Base-by-base conservation (phyloP, 1,140 invertebrate species). In the Drosophila leontia region DNA sequence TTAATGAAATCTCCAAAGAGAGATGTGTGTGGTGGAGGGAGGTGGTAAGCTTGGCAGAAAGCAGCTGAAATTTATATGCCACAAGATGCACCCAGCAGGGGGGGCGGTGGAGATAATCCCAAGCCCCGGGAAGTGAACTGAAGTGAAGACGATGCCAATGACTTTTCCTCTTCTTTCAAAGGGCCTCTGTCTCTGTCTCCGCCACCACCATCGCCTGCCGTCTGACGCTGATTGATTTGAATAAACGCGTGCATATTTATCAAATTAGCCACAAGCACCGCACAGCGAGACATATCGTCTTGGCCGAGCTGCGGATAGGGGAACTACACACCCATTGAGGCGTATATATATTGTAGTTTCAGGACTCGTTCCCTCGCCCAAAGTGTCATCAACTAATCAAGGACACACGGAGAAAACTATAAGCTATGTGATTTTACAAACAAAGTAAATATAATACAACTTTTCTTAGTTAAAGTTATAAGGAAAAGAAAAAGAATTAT, bases 171-270 rank as follows among this genome's bases (percentile, higher is more conserved):
- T 50, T 29, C 19, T 29, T 56, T 48, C 29, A 35, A 67, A 41
- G 53, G 39, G 26, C 29, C 39, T 34, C 17, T 17, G 45, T 7
- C 32, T 34, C 17, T 19, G 45, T 8, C 32, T 19, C n/a, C 15
- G 8, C 7, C 50, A 8, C 17, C 34, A 3, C 48, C 61, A 7
- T 35, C 32, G 67, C 70, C 23, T 39, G 63, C 50, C 70, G 56
- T 53, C 78, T 85, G 85, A 90, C 85, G 86, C 85, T 90, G 85
- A 90, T 90, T 90, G 85, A 90, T 90, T 90, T 90, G 85, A 90
- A 90, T 90, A 90, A 90, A 90, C 78, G 85, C 85, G 85, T 62
- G 78, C 85, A 82, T 90, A 90, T 90, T 90, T 90, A 90, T 90
- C 85, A 90, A 90, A 90, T 90, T 90, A 90, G 78, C 85, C 85